Evolutionary conservation across 2,888 invertebrate genomes (phyloP), one percentile per base, ranked within the genome.

Genomic region (Volucella inflata): DNA sequence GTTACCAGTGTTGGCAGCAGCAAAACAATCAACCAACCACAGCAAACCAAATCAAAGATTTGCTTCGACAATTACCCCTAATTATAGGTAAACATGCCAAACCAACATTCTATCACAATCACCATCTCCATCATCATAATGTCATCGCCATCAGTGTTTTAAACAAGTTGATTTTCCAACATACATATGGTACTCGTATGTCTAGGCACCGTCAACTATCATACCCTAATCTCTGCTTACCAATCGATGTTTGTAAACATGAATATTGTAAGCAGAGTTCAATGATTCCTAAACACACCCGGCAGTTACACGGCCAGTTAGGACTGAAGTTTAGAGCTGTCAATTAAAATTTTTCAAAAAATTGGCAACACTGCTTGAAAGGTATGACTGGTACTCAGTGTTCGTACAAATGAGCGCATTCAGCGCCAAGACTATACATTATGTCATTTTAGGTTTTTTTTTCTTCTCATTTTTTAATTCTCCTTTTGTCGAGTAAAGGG

Each of bases 81-180:
- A 83, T 83, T 83, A 62, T 74, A 70, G 72, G 78, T 68, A 68
- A 68, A 78, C 83, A 83, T 70, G 83, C 83, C 74, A 75, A 65
- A 48, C 57, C 57, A 72, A 72, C 72, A 62, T 72, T 78, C 62
- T 83, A 64, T 50, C 50, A 64, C 44, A 42, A 30, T 48, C 55
- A 36, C 30, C 57, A 40, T 59, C 38, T 38, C 16, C 38, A 16
- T 40, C 38, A 75, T 65, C 53, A 64, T 30, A 62, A 64, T 64
- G 36, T 59, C 57, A 59, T 30, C 30, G 30, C 30, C 30, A 30
- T 30, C 30, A 30, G 6, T 30, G 30, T 30, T 30, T 30, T 30
- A 0, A 21, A 21, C 2, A 4, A 30, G 46, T 70, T 30, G 70
- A 57, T 21, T 57, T 48, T 50, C 14, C 71, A 71, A 59, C 60